Conservation (phyloP, 2,888 invertebrate species). For the Drosophila neotestacea region DNA sequence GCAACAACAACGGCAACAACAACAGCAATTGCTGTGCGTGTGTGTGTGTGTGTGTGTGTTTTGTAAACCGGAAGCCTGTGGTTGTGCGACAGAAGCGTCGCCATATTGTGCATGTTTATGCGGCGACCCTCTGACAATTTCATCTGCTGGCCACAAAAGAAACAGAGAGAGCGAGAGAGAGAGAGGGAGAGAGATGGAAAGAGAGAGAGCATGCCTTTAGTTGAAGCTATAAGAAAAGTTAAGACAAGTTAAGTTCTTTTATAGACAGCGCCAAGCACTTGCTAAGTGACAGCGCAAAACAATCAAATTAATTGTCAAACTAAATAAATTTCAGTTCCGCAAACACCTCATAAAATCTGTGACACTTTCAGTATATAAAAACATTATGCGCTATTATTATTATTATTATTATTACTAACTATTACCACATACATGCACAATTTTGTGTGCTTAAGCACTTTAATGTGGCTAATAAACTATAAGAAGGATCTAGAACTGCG, state of each 20-base stretch:
- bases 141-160: slow-evolving; percentile 1
- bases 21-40: slow-evolving; percentile 32
- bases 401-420: too few species aligned
- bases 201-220: not conserved
- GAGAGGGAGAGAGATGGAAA: not conserved
- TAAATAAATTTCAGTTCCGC: slow-evolving; percentile 11
- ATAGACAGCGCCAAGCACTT: slow-evolving; percentile 9
- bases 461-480: too few species aligned
- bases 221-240: slow-evolving; percentile 2
- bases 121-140: slow-evolving; percentile 41
- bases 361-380: not conserved
- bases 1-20: slow-evolving; percentile 36
- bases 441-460: too few species aligned
- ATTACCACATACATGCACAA: too few species aligned
- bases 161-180: not conserved
- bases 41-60: slow-evolving; percentile 17
- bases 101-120: slow-evolving; percentile 74
- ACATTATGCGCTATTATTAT: slow-evolving; percentile 3
- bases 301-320: slow-evolving; percentile 27
- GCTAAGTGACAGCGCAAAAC: slow-evolving; percentile 23
- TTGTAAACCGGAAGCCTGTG: slow-evolving; percentile 59
- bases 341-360: slow-evolving; percentile 11
- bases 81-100: slow-evolving; percentile 57
- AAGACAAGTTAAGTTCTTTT: slow-evolving; percentile 10
- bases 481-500: too few species aligned